These are phyloP conservation scores for Alouatta palliata DNA, from an alignment of 2,113 vertebrate genomes.

Conservation along the genomic window DNA sequence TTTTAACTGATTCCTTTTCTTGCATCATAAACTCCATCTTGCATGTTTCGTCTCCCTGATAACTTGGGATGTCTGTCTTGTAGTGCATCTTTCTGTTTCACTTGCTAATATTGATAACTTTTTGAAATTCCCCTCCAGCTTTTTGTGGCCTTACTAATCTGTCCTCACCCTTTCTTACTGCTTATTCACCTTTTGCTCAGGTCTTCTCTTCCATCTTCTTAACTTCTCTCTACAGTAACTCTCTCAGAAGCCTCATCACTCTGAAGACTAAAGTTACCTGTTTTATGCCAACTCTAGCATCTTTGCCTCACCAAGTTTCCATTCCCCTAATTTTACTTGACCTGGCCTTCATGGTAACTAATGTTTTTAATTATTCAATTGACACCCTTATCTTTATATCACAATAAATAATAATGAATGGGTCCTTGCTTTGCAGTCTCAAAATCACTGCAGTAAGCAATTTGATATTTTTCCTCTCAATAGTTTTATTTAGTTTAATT, in stretches of 20 bases:
- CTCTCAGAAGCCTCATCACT: background rate
- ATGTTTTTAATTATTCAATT: background rate
- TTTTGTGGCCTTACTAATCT: background rate
- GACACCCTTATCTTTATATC: background rate
- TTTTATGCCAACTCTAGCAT: background rate
- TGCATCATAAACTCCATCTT: background rate
- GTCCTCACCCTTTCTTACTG: background rate
- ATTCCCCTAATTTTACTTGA: background rate
- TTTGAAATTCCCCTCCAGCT: background rate
- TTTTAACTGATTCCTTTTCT: background rate
- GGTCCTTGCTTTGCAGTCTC: background rate
- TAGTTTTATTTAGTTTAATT: background rate
- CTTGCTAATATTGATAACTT: background rate
- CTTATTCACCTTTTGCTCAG: background rate
- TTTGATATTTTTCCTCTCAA: background rate
- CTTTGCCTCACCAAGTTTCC: background rate
- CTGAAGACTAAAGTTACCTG: background rate
- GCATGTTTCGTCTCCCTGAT: background rate
- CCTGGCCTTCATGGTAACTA: background rate
- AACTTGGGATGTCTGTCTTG: background rate
- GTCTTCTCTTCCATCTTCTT: background rate
- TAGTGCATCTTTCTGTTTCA: background rate
- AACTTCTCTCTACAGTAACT: background rate
- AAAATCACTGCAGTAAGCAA: background rate
- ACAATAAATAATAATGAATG: background rate